Percentiles rank a stretch among this genome's conserved stretches.
Conservation (phyloP, 2,797 vertebrate genomes). For the Mus caroli region DNA sequence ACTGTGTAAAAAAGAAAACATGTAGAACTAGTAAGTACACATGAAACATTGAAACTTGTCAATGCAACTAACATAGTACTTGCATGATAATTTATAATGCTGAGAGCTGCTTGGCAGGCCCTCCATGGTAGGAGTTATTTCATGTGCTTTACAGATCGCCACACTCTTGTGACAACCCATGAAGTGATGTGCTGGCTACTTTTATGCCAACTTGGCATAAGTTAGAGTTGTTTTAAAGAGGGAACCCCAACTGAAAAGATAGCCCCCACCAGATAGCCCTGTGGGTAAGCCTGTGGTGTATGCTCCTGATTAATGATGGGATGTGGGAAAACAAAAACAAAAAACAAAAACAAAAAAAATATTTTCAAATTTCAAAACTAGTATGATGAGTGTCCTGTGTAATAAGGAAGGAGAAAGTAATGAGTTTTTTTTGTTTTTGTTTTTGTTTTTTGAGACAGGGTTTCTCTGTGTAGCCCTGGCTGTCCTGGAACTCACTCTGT, state of each 20-base stretch:
- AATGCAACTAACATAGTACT: constrained; percentile 14
- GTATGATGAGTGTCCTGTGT: background rate
- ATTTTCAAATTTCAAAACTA: constrained; percentile 21
- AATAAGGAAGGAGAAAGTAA: background rate
- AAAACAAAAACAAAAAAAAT: too few relatives aligned
- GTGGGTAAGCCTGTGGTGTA: background rate
- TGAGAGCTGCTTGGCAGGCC: background rate
- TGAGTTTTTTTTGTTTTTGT: background rate
- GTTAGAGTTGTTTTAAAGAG: background rate
- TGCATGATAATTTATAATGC: background rate
- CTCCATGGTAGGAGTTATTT: background rate
- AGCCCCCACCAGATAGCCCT: too few relatives aligned
- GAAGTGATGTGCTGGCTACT: background rate
- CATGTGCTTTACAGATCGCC: background rate
- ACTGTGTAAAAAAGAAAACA: constrained; percentile 36
- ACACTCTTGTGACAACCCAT: background rate
- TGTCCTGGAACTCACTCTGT: too few relatives aligned
- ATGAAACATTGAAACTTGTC: constrained; percentile 8
- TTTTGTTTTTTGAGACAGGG: too few relatives aligned
- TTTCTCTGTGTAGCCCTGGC: too few relatives aligned
- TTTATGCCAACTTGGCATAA: background rate
- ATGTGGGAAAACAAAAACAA: too few relatives aligned
- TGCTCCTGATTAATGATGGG: background rate
- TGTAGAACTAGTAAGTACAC: background rate
- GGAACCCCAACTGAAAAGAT: background rate